Evolutionary conservation across 2,797 vertebrate genomes (phyloP).

Genomic region (Ptychadena robeensis): DNA sequence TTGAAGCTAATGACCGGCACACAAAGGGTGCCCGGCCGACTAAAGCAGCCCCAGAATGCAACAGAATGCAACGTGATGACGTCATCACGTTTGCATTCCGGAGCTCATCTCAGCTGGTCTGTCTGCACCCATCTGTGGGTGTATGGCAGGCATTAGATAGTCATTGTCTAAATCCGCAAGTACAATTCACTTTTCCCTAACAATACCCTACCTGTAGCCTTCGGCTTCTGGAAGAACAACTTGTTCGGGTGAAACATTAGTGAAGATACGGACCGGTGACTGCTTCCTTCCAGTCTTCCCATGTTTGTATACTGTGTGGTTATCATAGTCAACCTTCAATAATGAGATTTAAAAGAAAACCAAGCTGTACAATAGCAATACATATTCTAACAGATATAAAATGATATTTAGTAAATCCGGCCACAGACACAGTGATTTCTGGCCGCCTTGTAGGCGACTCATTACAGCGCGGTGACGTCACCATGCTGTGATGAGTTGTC

Average conservation of each 20-base stretch:
- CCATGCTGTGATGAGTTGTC: too few species aligned
- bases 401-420: too few species aligned
- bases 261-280: conserved; percentile 94
- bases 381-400: background rate
- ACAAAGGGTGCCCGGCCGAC: too few species aligned
- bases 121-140: too few species aligned
- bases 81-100: too few species aligned
- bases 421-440: too few species aligned
- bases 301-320: conserved; percentile 92
- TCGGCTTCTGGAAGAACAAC: conserved; percentile 86
- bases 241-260: conserved; percentile 79
- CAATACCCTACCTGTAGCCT: conserved; percentile 85
- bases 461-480: too few species aligned
- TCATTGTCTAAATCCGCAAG: background rate
- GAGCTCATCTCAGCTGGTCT: too few species aligned
- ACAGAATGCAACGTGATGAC: too few species aligned
- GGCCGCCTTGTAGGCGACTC: too few species aligned
- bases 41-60: too few species aligned
- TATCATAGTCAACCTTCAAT: conserved; percentile 93
- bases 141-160: background rate
- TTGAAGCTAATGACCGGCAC: too few species aligned
- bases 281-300: conserved; percentile 90
- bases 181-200: background rate
- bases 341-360: background rate
- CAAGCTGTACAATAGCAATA: background rate